phyloP scores from a whole-genome alignment of 2,888 invertebrate genomes.

The Macrostomum cliftonense region DNA sequence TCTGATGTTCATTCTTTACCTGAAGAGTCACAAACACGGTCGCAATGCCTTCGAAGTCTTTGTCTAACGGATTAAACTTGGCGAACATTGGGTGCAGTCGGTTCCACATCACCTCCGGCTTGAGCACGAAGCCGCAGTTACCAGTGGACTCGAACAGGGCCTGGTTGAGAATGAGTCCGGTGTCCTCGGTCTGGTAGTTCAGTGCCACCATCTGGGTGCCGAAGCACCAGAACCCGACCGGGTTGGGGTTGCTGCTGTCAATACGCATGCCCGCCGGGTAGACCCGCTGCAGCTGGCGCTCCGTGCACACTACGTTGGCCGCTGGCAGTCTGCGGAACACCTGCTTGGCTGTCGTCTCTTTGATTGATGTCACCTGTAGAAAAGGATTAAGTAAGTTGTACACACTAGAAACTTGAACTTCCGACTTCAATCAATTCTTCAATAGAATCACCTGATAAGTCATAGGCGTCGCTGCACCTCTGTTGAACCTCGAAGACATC shows the following conservation, averaged over 20 bases:
- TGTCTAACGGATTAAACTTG: slow-evolving; percentile 75
- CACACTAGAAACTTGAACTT: too few relatives aligned
- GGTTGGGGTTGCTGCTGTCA: slow-evolving; percentile 87
- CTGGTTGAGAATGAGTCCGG: slow-evolving; percentile 66
- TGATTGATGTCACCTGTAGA: slow-evolving; percentile 72
- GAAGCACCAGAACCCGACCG: slow-evolving; percentile 78
- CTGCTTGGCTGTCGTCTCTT: slow-evolving; percentile 76
- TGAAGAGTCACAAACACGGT: slow-evolving; percentile 42
- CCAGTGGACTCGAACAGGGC: slow-evolving; percentile 83
- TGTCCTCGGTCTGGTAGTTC: slow-evolving; percentile 72
- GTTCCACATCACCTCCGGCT: slow-evolving; percentile 76
- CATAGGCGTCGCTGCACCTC: too few relatives aligned
- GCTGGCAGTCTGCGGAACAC: slow-evolving; percentile 66
- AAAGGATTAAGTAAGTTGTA: too few relatives aligned
- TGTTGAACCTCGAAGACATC: too few relatives aligned
- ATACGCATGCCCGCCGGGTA: slow-evolving; percentile 85
- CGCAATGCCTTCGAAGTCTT: slow-evolving; percentile 72
- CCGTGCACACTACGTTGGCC: slow-evolving; percentile 48
- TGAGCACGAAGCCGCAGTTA: slow-evolving; percentile 65
- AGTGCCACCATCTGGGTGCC: slow-evolving; percentile 76
- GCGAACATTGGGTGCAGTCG: slow-evolving; percentile 44
- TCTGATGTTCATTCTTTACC: too few relatives aligned
- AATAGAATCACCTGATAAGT: too few relatives aligned
- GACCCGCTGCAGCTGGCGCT: slow-evolving; percentile 68
- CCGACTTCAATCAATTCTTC: too few relatives aligned